These are phyloP conservation scores for Elegia similella DNA, from an alignment of 2,888 invertebrate species.

Conservation along the genomic window DNA sequence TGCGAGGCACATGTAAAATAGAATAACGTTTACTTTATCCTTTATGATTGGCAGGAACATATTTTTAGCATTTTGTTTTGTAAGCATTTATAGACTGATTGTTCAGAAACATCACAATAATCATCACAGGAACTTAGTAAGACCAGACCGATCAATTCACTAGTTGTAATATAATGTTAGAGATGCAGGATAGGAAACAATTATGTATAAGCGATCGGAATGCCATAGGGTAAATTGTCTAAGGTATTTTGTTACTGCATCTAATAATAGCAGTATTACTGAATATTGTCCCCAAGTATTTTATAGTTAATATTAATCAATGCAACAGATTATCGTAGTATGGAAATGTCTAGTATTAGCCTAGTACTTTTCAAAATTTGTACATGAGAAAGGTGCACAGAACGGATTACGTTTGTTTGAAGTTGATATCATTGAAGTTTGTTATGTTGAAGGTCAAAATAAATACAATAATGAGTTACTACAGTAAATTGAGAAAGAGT, in stretches of 20 bases:
- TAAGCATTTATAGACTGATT: slow-evolving; percentile 57
- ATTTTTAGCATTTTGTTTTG: slow-evolving; percentile 42
- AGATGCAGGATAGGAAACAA: slow-evolving; percentile 39
- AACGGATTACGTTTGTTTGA: slow-evolving; percentile 10
- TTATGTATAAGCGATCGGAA: slow-evolving; percentile 19
- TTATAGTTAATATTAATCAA: slow-evolving; percentile 45
- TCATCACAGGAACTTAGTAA: slow-evolving; percentile 56
- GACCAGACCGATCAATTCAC: slow-evolving; percentile 36
- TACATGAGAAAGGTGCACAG: slow-evolving; percentile 40
- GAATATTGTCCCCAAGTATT: slow-evolving; percentile 55
- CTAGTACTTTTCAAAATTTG: slow-evolving; percentile 49
- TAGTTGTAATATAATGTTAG: slow-evolving; percentile 37
- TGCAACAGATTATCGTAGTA: slow-evolving; percentile 50
- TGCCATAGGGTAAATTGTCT: slow-evolving; percentile 32
- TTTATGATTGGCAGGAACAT: slow-evolving; percentile 37
- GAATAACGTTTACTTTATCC: slow-evolving; percentile 34
- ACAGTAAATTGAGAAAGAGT: not conserved
- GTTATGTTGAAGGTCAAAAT: not conserved
- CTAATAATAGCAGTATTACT: slow-evolving; percentile 64
- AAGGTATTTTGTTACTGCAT: slow-evolving; percentile 51
- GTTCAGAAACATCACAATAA: slow-evolving; percentile 57
- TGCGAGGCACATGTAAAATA: slow-evolving; percentile 38
- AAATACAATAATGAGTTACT: not conserved
- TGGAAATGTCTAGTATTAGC: slow-evolving; percentile 38
- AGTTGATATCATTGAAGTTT: not conserved